A percentile compares a stretch with the other conserved stretches of the same genome.
Evolutionary conservation across 2,888 invertebrate species (phyloP).

Genomic region (Monoplex corrugatus): DNA sequence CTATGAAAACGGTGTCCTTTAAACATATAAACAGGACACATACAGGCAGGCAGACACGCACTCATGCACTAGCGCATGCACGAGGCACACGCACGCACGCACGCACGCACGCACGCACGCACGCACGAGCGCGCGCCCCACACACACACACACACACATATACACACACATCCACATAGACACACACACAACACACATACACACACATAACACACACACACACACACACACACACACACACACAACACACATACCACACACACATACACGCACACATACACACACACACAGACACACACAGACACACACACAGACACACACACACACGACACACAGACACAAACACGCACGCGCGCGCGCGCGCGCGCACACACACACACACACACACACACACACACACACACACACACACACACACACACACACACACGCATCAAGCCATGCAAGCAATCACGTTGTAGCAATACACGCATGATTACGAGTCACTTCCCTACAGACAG

Average conservation of each 20-base stretch:
- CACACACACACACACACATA: neutral
- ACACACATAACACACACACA: neutral
- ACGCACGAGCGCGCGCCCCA: too few species aligned
- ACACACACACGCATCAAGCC: neutral
- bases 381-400: neutral
- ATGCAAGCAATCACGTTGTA: too few species aligned
- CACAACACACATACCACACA: too few species aligned
- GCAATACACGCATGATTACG: too few species aligned
- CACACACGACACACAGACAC: too few species aligned
- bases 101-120: too few species aligned
- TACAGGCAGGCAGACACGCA: neutral
- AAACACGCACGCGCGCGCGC: too few species aligned
- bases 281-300: neutral
- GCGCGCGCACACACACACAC: neutral
- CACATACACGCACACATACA: neutral
- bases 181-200: neutral
- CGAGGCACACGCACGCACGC: neutral
- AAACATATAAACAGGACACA: neutral
- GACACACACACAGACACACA: neutral
- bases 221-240: neutral
- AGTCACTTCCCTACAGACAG: too few species aligned
- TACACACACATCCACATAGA: neutral
- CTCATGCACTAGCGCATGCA: neutral
- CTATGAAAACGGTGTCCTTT: neutral
- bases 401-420: conserved; percentile 18